These are phyloP conservation scores for Pogonomyrmex barbatus DNA, from an alignment of 1,140 invertebrate genomes.

Conservation along the genomic window DNA sequence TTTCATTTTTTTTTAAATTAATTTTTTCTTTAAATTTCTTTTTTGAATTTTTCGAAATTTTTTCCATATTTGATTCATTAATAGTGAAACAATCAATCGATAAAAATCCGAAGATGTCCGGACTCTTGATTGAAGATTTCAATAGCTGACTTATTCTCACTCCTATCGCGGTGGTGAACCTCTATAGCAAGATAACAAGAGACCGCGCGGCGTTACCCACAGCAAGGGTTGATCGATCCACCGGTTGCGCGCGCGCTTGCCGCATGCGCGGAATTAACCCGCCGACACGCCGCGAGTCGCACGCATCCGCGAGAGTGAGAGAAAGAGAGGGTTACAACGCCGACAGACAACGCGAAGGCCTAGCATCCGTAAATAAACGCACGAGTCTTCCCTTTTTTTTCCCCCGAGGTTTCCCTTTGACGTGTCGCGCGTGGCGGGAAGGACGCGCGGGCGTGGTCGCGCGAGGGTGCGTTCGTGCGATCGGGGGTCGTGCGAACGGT, in stretches of 20 bases:
- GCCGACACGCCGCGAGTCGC: constrained; percentile 47
- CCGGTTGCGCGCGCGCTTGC: constrained; percentile 65
- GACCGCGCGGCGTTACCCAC: not conserved
- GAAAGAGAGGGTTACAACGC: constrained; percentile 11
- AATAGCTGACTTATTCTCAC: not conserved
- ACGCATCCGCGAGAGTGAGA: constrained; percentile 23
- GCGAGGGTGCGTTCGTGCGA: not conserved
- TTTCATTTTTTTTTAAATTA: not conserved
- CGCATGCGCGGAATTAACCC: constrained; percentile 43
- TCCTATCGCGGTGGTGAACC: not conserved
- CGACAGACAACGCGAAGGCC: constrained; percentile 24
- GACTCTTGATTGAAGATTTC: not conserved
- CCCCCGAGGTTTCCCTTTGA: not conserved
- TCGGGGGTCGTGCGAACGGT: not conserved
- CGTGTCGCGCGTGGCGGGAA: constrained; percentile 59
- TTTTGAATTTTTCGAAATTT: not conserved
- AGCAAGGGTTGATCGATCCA: constrained; percentile 62
- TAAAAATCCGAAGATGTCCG: not conserved
- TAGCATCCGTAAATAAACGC: constrained; percentile 41
- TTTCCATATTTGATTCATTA: not conserved
- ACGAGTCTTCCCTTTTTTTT: constrained; percentile 2
- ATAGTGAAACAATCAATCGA: not conserved
- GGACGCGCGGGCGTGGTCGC: constrained; percentile 22
- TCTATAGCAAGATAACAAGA: not conserved
- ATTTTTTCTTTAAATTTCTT: not conserved